Conservation (phyloP, 2,113 vertebrate species). For the Sinocyclocheilus maitianheensis region DNA sequence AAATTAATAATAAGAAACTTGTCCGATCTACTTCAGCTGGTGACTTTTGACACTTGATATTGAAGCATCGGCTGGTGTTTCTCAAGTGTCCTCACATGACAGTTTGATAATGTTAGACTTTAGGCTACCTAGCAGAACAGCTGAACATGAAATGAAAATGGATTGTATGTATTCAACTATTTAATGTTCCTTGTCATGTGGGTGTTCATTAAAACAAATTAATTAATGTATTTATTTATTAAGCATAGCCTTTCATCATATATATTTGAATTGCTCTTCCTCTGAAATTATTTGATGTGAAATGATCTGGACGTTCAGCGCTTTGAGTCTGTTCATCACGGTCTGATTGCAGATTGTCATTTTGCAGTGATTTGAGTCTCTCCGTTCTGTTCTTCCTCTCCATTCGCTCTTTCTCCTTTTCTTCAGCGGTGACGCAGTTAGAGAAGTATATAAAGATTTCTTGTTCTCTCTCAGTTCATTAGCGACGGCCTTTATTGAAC, state of each 20-base stretch:
- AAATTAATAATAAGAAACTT: slow-evolving; percentile 1
- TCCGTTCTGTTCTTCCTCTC: neutral
- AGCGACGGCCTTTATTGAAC: slow-evolving; percentile 22
- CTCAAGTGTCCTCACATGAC: neutral
- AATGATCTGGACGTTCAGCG: neutral
- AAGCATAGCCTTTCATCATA: too few relatives aligned
- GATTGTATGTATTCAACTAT: neutral
- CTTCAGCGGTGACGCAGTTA: neutral
- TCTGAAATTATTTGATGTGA: neutral
- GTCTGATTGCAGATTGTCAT: slow-evolving; percentile 12
- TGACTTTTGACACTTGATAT: slow-evolving; percentile 3
- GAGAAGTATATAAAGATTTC: neutral
- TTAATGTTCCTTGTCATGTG: neutral
- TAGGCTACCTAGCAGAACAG: neutral
- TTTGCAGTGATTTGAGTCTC: slow-evolving; percentile 2
- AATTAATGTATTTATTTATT: too few relatives aligned
- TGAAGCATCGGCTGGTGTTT: slow-evolving; percentile 4
- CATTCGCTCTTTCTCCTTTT: neutral
- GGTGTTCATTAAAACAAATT: neutral
- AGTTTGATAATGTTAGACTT: neutral
- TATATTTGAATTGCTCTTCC: too few relatives aligned
- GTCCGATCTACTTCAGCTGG: neutral
- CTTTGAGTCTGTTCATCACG: neutral
- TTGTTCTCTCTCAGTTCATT: slow-evolving; percentile 18
- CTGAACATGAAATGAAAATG: neutral